A percentile compares a stretch with the other conserved stretches of the same genome.
Conservation (phyloP, 2,113 vertebrate genomes). For the Coracopsis vasa region DNA sequence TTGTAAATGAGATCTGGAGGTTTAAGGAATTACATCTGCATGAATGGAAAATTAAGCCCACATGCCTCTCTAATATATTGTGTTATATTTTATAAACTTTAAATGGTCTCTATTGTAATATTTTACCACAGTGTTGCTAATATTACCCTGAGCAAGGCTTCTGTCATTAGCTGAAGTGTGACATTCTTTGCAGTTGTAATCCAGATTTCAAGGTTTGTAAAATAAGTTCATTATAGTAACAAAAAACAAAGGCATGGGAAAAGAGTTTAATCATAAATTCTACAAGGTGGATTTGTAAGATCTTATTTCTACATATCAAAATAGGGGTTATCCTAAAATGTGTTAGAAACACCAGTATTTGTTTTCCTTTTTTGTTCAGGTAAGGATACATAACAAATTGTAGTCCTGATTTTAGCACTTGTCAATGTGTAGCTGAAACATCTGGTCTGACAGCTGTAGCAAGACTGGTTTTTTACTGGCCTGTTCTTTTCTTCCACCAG, state of each 20-base stretch:
- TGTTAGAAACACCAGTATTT: not conserved
- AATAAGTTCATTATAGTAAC: not conserved
- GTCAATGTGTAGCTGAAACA: not conserved
- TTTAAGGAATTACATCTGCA: not conserved
- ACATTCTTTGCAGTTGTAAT: constrained; percentile 28
- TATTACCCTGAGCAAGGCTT: constrained; percentile 17
- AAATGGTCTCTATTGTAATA: constrained; percentile 17
- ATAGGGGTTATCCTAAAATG: not conserved
- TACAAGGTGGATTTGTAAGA: not conserved
- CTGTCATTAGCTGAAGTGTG: constrained; percentile 17
- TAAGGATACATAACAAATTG: not conserved
- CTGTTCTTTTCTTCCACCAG: not conserved
- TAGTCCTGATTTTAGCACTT: not conserved
- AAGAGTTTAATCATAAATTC: not conserved
- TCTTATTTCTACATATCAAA: not conserved
- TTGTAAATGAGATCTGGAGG: not conserved
- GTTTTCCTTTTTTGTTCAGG: not conserved
- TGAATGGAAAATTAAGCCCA: constrained; percentile 40
- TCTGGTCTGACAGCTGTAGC: not conserved
- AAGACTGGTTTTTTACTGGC: not conserved
- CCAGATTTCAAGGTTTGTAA: not conserved
- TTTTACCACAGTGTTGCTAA: constrained; percentile 31
- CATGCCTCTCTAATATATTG: constrained; percentile 32
- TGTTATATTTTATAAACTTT: constrained; percentile 42
- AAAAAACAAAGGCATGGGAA: not conserved